Base-by-base conservation (phyloP, 2,113 vertebrate genomes). In the Pundamilia nyererei region DNA sequence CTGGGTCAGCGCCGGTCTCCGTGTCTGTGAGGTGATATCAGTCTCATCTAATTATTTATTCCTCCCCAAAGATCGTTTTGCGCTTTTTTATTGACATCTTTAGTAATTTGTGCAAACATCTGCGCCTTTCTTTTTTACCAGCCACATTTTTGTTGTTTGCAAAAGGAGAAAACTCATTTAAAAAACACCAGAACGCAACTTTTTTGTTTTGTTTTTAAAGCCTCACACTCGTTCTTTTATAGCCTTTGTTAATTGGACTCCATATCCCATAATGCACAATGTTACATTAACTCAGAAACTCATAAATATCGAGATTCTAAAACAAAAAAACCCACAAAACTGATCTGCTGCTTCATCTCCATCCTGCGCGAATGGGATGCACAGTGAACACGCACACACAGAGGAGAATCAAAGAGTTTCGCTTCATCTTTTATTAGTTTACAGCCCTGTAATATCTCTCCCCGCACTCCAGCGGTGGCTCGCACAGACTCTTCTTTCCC, bases 381-480 rank as follows among this genome's bases (percentile, higher is more conserved):
- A 42, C 47, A 47, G 24, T 10, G 83, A 54, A 29, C 15, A 9
- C 80, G 9, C 55, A 21, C 56, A 21, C 58, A 2, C 38, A 38
- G 10, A 38, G 19, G 33, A 62, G 47, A 56, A 79, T 83, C 84
- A 72, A 55, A 84, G 45, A 31, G 86, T 83, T 75, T 81, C 81
- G 29, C 58, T 82, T 86, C 29, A 53, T 72, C 72, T 85, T 82
- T 87, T 72, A 83, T 60, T 47, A 87, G 83, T 85, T 87, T 75
- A 83, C 10, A 40, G 38, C 9, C 7, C 79, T 26, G 19, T 10
- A 54, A 33, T 86, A 56, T 82, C 15, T 49, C 70, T 40, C 14
- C 14, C 38, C 10, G 3, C 54, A 81, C 79, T 3, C 24, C 6
- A 7, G 1, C 62, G 14, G 53, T n/a, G 86, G 86, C 42, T 77